Conservation (phyloP, 2,888 invertebrate genomes). For the Cenopis cana region DNA sequence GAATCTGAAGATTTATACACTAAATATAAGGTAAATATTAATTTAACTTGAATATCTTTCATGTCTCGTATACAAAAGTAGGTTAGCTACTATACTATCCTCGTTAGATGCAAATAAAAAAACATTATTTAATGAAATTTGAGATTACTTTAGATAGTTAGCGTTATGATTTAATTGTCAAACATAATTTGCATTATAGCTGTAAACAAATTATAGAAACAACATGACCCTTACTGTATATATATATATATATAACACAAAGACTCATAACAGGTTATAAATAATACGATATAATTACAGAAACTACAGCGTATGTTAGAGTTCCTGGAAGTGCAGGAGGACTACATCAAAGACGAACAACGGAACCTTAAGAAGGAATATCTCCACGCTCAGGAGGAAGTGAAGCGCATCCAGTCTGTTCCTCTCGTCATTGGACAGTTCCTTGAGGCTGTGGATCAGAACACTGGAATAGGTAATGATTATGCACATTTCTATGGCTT, state of each 20-base stretch:
- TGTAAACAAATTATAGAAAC: no score
- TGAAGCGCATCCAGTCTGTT: constrained; percentile 99
- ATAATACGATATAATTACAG: constrained; percentile 70
- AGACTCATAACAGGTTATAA: not conserved
- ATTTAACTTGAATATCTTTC: not conserved
- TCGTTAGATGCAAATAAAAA: no score
- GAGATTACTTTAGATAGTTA: not conserved
- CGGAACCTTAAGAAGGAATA: constrained; percentile 99
- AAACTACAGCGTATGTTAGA: constrained; percentile 98
- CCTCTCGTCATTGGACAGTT: constrained; percentile 99
- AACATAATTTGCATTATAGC: no score
- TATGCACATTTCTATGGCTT: not conserved
- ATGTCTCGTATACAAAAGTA: not conserved
- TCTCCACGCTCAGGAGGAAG: constrained; percentile 98
- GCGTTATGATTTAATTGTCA: no score
- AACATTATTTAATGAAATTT: not conserved
- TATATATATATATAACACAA: not conserved
- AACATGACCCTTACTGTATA: no score
- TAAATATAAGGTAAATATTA: constrained; percentile 92
- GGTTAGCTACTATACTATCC: not conserved
- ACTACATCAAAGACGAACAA: constrained; percentile 99
- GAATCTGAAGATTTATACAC: constrained; percentile 98
- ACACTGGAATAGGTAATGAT: constrained; percentile 93
- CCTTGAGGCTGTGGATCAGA: constrained; percentile 99
- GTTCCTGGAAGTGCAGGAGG: constrained; percentile 99